These are phyloP conservation scores for Phyto melanocephala DNA, from an alignment of 2,888 invertebrate genomes.

Conservation along the genomic window DNA sequence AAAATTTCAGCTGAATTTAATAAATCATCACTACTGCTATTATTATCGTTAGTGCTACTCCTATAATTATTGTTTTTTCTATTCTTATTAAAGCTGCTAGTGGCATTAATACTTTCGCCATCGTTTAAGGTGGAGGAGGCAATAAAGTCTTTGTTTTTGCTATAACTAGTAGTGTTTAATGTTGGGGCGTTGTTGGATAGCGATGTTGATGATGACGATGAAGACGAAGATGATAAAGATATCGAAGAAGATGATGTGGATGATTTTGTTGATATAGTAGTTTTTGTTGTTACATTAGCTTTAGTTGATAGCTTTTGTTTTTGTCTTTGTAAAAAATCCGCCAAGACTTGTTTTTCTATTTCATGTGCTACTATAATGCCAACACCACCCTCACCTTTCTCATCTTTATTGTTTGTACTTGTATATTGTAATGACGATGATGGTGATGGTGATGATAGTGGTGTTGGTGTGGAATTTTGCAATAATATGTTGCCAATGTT, in stretches of 20 bases:
- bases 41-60: slow-evolving; percentile 32
- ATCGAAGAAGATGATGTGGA: slow-evolving; percentile 40
- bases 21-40: slow-evolving; percentile 53
- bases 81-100: slow-evolving; percentile 4
- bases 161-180: slow-evolving; percentile 22
- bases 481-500: slow-evolving; percentile 41
- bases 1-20: slow-evolving; percentile 65
- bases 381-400: neutral
- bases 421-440: neutral
- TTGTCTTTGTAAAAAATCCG: slow-evolving; percentile 26
- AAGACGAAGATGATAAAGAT: slow-evolving; percentile 2
- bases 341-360: slow-evolving; percentile 43
- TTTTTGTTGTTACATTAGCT: slow-evolving; percentile 37
- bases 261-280: slow-evolving; percentile 36
- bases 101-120: slow-evolving; percentile 53
- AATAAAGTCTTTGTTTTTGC: neutral
- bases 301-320: slow-evolving; percentile 19
- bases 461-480: slow-evolving; percentile 50
- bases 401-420: slow-evolving; percentile 26
- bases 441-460: neutral
- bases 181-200: slow-evolving; percentile 21
- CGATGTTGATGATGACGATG: slow-evolving; percentile 29
- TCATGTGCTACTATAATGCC: slow-evolving; percentile 43
- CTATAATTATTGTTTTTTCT: slow-evolving; percentile 49
- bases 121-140: slow-evolving; percentile 26